A percentile compares a stretch with the other conserved stretches of the same genome.
Conservation (phyloP, 2,888 invertebrate genomes). For the Leptinotarsa peninsularis region DNA sequence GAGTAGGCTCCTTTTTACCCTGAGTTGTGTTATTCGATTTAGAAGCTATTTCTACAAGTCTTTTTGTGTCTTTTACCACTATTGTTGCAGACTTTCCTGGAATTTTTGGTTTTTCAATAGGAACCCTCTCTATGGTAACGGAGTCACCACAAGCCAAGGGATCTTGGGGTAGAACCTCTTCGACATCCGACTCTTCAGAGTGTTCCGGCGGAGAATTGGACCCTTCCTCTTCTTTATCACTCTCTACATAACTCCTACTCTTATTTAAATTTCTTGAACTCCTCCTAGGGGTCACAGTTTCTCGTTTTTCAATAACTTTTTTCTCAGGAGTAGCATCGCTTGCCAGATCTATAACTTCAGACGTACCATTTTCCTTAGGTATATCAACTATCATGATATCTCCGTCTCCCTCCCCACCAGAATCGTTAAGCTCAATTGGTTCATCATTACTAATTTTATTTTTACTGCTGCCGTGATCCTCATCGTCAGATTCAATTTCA, state of each 20-base stretch:
- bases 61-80: slow-evolving; percentile 79
- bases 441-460: slow-evolving; percentile 46
- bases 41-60: slow-evolving; percentile 77
- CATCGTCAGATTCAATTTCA: slow-evolving; percentile 52
- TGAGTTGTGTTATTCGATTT: slow-evolving; percentile 67
- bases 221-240: slow-evolving; percentile 59
- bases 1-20: slow-evolving; percentile 77
- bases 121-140: slow-evolving; percentile 44
- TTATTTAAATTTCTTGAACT: slow-evolving; percentile 73
- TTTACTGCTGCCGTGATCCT: slow-evolving; percentile 39
- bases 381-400: slow-evolving; percentile 62
- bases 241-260: slow-evolving; percentile 67
- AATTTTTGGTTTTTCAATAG: slow-evolving; percentile 35
- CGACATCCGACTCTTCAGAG: slow-evolving; percentile 72
- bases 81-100: slow-evolving; percentile 57
- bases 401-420: slow-evolving; percentile 54
- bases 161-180: slow-evolving; percentile 74
- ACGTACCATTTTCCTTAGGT: slow-evolving; percentile 57
- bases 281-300: slow-evolving; percentile 58
- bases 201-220: slow-evolving; percentile 43
- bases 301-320: slow-evolving; percentile 49
- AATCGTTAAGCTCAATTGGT: slow-evolving; percentile 61
- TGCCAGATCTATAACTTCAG: slow-evolving; percentile 57
- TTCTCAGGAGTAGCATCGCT: slow-evolving; percentile 63
- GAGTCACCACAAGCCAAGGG: slow-evolving; percentile 65